phyloP scores from a whole-genome alignment of 1,140 invertebrate genomes.

The Ganaspis sp. region DNA sequence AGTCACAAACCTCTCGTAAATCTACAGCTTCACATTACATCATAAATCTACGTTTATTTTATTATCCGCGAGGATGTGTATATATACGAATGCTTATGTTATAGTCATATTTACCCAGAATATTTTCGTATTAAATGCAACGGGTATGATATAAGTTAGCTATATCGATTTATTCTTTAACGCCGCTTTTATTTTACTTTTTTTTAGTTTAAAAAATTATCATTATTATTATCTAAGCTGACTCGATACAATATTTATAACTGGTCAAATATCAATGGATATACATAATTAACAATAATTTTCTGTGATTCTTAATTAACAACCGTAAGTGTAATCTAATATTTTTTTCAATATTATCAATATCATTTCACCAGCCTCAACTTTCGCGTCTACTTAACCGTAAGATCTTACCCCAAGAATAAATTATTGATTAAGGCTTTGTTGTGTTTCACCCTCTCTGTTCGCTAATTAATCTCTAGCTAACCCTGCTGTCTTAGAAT shows the following conservation, averaged over 20 bases:
- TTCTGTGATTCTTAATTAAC: constrained; percentile 63
- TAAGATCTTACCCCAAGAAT: constrained; percentile 60
- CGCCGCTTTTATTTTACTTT: neutral
- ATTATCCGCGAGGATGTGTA: constrained; percentile 8
- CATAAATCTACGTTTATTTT: constrained; percentile 20
- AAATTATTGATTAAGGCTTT: constrained; percentile 70
- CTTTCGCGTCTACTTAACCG: constrained; percentile 37
- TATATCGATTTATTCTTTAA: constrained; percentile 36
- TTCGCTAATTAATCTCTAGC: constrained; percentile 45
- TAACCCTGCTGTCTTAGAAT: constrained; percentile 45
- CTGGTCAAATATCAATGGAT: constrained; percentile 44
- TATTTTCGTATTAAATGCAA: constrained; percentile 61
- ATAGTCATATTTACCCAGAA: constrained; percentile 58
- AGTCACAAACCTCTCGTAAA: constrained; percentile 30
- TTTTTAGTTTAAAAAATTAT: constrained; percentile 2
- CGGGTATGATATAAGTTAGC: constrained; percentile 55
- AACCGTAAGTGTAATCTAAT: constrained; percentile 67
- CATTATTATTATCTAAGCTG: constrained; percentile 21
- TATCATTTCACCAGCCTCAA: constrained; percentile 37
- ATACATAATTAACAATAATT: constrained; percentile 57
- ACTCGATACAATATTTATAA: constrained; percentile 24
- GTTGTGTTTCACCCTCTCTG: constrained; percentile 55
- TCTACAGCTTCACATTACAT: constrained; percentile 5
- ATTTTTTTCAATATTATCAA: constrained; percentile 55
- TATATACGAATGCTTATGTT: constrained; percentile 1